Percentiles rank a stretch among this genome's conserved stretches.
These are phyloP conservation scores for Phaethon lepturus DNA, from an alignment of 2,113 vertebrate species.

Conservation along the genomic window DNA sequence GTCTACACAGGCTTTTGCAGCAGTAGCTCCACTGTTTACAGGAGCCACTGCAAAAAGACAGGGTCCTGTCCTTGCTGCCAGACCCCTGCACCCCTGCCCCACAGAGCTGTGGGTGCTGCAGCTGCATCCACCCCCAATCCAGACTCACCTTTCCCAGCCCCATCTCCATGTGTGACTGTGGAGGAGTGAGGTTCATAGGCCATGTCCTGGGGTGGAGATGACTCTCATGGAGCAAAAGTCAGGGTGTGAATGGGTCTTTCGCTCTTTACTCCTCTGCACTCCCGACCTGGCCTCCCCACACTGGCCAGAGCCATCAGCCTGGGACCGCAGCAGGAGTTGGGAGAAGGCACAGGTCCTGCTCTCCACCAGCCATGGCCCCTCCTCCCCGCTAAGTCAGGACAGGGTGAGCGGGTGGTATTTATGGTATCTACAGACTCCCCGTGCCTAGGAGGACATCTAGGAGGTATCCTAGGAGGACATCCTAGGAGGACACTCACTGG, in stretches of 20 bases:
- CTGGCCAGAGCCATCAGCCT: neutral
- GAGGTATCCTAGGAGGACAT: too few species aligned
- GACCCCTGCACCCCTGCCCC: too few species aligned
- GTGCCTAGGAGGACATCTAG: neutral
- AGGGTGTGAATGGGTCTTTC: neutral
- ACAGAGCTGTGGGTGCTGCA: neutral
- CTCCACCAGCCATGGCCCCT: neutral
- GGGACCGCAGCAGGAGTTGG: neutral
- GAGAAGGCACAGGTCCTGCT: neutral
- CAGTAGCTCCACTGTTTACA: neutral
- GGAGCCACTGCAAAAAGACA: neutral
- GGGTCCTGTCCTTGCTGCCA: neutral
- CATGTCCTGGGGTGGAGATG: neutral
- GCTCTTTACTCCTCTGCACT: neutral
- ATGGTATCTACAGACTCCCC: too few species aligned
- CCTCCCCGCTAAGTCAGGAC: rapidly evolving
- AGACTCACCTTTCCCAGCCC: neutral
- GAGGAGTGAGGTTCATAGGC: neutral
- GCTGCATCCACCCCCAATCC: neutral
- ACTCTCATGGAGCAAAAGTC: neutral
- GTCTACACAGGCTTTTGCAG: neutral
- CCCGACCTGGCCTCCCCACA: rapidly evolving
- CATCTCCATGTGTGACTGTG: rapidly evolving
- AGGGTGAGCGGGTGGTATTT: neutral
- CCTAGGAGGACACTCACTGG: neutral